Conservation (phyloP, 2,888 invertebrate genomes). For the Perithous albicinctus region DNA sequence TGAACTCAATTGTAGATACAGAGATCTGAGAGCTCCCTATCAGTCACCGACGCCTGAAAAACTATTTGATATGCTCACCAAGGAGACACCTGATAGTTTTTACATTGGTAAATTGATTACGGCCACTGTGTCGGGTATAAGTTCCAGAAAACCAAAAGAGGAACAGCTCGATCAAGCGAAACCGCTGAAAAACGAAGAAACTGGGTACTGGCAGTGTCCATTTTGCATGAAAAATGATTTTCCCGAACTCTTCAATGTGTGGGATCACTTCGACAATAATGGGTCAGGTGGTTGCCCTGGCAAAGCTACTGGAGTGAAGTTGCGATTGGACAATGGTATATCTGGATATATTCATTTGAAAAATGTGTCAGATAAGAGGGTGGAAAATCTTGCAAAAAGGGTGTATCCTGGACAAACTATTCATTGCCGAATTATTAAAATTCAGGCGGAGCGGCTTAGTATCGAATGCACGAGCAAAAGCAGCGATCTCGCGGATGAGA, state of each 20-base stretch:
- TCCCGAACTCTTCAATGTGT: constrained; percentile 97
- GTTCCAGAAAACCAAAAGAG: constrained; percentile 94
- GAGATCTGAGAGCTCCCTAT: constrained; percentile 93
- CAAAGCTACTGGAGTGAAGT: constrained; percentile 95
- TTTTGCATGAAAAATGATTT: constrained; percentile 98
- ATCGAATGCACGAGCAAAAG: constrained; percentile 97
- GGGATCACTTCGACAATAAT: constrained; percentile 99
- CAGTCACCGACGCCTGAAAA: constrained; percentile 93
- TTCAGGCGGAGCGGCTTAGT: constrained; percentile 97
- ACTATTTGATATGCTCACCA: constrained; percentile 97
- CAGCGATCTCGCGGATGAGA: constrained; percentile 96
- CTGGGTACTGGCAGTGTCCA: constrained; percentile 98
- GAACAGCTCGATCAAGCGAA: constrained; percentile 98
- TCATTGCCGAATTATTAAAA: constrained; percentile 96
- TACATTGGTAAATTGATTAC: constrained; percentile 94
- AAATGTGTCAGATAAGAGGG: constrained; percentile 96
- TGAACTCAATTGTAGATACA: constrained; percentile 94
- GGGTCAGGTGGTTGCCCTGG: constrained; percentile 98
- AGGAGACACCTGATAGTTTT: constrained; percentile 97
- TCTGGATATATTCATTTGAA: constrained; percentile 97
- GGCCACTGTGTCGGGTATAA: constrained; percentile 92
- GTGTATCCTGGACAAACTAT: constrained; percentile 94
- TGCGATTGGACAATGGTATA: constrained; percentile 96
- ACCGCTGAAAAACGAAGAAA: constrained; percentile 97
- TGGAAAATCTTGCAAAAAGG: constrained; percentile 96